Conservation (phyloP, 2,888 invertebrate genomes). For the Caenorhabditis becei region DNA sequence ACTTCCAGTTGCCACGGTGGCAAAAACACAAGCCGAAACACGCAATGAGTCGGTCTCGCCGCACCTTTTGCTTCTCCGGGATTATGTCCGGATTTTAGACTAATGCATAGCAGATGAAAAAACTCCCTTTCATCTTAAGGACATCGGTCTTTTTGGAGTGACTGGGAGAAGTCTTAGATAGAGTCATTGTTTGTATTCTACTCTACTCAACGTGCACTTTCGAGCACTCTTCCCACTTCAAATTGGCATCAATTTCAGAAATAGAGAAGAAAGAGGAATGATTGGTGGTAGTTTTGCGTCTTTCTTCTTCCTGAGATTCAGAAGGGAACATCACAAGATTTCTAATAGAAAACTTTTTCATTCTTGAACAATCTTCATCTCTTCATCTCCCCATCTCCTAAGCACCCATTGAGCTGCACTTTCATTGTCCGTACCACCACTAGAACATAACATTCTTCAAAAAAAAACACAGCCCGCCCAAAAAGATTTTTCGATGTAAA, state of each 20-base stretch:
- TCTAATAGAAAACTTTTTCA: not conserved
- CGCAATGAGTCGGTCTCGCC: not conserved
- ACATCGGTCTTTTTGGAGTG: no score
- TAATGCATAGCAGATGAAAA: slow-evolving; percentile 18
- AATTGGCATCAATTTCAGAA: slow-evolving; percentile 14
- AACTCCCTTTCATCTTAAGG: not conserved
- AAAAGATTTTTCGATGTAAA: slow-evolving; percentile 23
- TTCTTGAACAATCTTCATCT: not conserved
- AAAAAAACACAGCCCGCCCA: not conserved
- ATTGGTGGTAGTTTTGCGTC: not conserved
- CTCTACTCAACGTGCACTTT: slow-evolving; percentile 11
- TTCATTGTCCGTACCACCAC: slow-evolving; percentile 25
- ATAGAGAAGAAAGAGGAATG: not conserved
- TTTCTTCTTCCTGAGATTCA: not conserved
- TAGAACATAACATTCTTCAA: not conserved
- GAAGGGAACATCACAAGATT: not conserved
- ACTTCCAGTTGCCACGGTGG: not conserved
- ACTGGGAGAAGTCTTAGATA: not conserved
- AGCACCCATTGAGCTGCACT: slow-evolving; percentile 49
- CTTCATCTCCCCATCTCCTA: not conserved
- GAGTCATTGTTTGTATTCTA: slow-evolving; percentile 4
- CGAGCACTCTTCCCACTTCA: not conserved
- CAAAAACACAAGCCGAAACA: not conserved
- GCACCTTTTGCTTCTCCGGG: not conserved
- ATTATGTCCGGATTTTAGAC: slow-evolving; percentile 24